phyloP scores from a whole-genome alignment of 2,888 invertebrate genomes.

The Prosopocoilus inquinatus region DNA sequence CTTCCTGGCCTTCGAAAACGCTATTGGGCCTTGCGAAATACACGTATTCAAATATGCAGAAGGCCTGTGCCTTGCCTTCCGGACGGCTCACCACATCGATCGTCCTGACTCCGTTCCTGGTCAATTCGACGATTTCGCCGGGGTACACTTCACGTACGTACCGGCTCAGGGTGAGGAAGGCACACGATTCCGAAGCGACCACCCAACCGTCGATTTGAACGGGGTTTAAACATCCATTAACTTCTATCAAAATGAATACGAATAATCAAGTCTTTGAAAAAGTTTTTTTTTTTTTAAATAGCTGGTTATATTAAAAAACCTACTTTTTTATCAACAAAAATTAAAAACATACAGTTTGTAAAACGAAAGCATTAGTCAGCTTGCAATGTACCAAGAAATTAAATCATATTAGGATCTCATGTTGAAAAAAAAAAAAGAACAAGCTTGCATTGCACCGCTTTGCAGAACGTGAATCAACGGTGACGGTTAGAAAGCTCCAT shows the following conservation, averaged over 20 bases:
- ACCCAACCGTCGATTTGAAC: slow-evolving; percentile 81
- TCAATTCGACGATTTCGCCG: slow-evolving; percentile 94
- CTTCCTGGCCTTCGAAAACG: slow-evolving; percentile 95
- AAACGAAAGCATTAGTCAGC: no score
- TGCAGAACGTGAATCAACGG: no score
- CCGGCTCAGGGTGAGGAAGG: slow-evolving; percentile 86
- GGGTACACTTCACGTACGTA: slow-evolving; percentile 92
- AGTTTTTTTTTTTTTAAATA: no score
- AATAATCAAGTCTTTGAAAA: no score
- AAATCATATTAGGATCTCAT: no score
- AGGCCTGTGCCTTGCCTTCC: slow-evolving; percentile 75
- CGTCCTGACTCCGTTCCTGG: slow-evolving; percentile 80
- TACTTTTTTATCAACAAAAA: no score
- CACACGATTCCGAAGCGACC: slow-evolving; percentile 95
- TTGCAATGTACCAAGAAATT: no score
- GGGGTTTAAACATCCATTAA: slow-evolving; percentile 44
- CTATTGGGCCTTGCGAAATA: slow-evolving; percentile 97
- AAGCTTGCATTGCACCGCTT: no score
- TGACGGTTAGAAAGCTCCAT: no score
- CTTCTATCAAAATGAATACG: slow-evolving; percentile 20
- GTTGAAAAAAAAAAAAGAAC: no score
- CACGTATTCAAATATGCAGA: slow-evolving; percentile 99
- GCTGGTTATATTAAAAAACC: no score
- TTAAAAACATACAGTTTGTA: no score
- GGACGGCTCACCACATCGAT: slow-evolving; percentile 84